These are phyloP conservation scores for Hecatera dysodea DNA, from an alignment of 2,888 invertebrate genomes.

Conservation along the genomic window DNA sequence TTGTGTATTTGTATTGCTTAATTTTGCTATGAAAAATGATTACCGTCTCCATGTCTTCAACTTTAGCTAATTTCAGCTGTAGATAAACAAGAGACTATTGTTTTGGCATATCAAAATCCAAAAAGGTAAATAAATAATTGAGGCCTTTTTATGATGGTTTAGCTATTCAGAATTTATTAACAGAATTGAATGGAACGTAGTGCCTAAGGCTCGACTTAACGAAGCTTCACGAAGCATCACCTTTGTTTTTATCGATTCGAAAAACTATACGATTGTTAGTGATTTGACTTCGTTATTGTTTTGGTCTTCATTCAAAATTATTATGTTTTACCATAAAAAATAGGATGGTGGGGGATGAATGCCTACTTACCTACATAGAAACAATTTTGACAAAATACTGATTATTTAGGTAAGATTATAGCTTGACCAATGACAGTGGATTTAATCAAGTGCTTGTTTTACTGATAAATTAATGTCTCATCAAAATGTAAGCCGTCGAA, in stretches of 20 bases:
- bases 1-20: too few relatives aligned
- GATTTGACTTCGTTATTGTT: slow-evolving; percentile 35
- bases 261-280: slow-evolving; percentile 24
- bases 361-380: too few relatives aligned
- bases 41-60: neutral
- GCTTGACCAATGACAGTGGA: neutral
- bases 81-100: neutral
- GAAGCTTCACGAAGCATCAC: slow-evolving; percentile 47
- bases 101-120: neutral
- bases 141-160: slow-evolving; percentile 7
- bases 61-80: neutral
- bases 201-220: slow-evolving; percentile 60
- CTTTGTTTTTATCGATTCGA: slow-evolving; percentile 54
- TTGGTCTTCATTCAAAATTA: slow-evolving; percentile 23
- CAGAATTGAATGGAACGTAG: slow-evolving; percentile 45
- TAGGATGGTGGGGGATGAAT: neutral
- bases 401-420: too few relatives aligned
- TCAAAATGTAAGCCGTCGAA: too few relatives aligned
- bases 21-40: neutral
- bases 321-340: neutral
- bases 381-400: too few relatives aligned
- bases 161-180: slow-evolving; percentile 7
- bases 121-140: slow-evolving; percentile 21
- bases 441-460: neutral
- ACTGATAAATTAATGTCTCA: neutral